Percentiles rank a stretch among this genome's conserved stretches.
phyloP scores from a whole-genome alignment of 2,797 vertebrate genomes.

The Rhinogobio ventralis region DNA sequence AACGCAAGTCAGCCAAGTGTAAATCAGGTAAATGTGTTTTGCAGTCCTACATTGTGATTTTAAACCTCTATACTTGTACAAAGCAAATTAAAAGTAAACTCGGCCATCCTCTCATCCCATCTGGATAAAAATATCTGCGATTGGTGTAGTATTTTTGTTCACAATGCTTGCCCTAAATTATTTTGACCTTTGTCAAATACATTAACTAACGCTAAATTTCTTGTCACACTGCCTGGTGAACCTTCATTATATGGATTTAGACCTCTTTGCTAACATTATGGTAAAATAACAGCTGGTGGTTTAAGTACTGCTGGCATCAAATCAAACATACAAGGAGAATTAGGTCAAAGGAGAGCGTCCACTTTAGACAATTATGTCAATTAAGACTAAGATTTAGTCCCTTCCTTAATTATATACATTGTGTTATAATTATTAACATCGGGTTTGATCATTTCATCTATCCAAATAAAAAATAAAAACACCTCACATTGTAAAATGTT shows the following conservation, averaged over 20 bases:
- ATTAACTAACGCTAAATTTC: background rate
- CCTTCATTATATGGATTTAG: constrained; percentile 10
- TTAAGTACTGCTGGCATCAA: background rate
- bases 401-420: background rate
- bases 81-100: background rate
- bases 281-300: constrained; percentile 19
- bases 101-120: background rate
- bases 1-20: constrained; percentile 3
- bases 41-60: background rate
- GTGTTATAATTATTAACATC: background rate
- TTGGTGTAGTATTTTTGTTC: background rate
- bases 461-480: too few species aligned
- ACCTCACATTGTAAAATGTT: too few species aligned
- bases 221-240: background rate
- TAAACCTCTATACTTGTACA: background rate
- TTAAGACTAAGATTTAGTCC: background rate
- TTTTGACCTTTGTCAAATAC: constrained; percentile 1
- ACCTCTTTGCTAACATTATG: background rate
- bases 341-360: background rate
- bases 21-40: background rate
- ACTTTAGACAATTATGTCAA: background rate
- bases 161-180: background rate
- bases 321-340: background rate
- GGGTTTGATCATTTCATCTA: background rate
- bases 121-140: background rate